Conservation (phyloP, 2,888 invertebrate species). For the Pegoplata infirma region DNA sequence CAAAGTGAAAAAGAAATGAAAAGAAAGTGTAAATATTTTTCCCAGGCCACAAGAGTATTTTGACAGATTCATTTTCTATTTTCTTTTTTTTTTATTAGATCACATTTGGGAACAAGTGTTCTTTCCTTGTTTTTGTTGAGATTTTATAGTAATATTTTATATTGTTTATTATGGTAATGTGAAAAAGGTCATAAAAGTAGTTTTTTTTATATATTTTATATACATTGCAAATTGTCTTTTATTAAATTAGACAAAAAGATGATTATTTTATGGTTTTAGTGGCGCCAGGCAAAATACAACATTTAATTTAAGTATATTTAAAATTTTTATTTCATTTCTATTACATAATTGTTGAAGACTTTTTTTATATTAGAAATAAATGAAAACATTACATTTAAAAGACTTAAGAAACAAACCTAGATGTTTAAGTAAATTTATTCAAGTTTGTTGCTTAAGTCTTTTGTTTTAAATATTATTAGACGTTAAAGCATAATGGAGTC, state of each 20-base stretch:
- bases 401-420: conserved; percentile 13
- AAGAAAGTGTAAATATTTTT: conserved; percentile 72
- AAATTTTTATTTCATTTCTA: no score
- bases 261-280: conserved; percentile 40
- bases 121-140: background rate
- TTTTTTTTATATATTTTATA: conserved; percentile 24
- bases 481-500: no score
- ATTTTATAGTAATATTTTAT: conserved; percentile 24
- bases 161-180: conserved; percentile 7
- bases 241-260: conserved; percentile 29
- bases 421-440: background rate
- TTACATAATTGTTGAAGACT: no score
- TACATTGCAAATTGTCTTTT: conserved; percentile 37
- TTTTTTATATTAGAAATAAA: no score
- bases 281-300: no score
- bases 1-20: conserved; percentile 9
- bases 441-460: conserved; percentile 34
- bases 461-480: no score
- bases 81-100: conserved; percentile 75
- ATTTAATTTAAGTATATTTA: no score
- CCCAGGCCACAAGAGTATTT: conserved; percentile 70
- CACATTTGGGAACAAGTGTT: conserved; percentile 60
- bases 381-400: no score
- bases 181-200: conserved; percentile 28
- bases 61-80: conserved; percentile 70